Conservation (phyloP, 2,888 invertebrate genomes). For the Drosophila merina region DNA sequence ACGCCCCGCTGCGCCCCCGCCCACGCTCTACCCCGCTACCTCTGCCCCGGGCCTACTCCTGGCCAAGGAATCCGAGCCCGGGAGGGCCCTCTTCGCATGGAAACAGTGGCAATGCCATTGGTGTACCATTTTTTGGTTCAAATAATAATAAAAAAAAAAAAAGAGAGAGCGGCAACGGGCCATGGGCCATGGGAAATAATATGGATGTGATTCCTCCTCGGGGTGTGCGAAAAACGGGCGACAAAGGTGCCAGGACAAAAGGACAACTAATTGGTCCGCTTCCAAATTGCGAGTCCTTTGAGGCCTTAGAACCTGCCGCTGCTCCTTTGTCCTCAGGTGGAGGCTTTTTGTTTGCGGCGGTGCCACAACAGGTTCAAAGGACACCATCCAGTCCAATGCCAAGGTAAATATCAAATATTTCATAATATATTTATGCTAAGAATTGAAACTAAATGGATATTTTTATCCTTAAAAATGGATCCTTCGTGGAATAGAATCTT, state of each 20-base stretch:
- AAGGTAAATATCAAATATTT: not conserved
- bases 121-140: constrained; percentile 1
- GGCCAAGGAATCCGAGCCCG: constrained; percentile 13
- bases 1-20: constrained; percentile 60
- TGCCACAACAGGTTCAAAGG: constrained; percentile 38
- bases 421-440: not conserved
- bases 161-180: constrained; percentile 1
- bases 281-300: constrained; percentile 54
- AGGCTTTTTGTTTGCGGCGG: constrained; percentile 22
- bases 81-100: not conserved
- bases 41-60: not conserved
- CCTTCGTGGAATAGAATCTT: no score
- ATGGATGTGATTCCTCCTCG: constrained; percentile 14
- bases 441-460: no score
- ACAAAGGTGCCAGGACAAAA: constrained; percentile 53
- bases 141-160: not conserved
- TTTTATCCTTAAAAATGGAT: no score
- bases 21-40: no score
- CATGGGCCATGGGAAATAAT: constrained; percentile 42
- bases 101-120: constrained; percentile 51
- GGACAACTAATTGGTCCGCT: constrained; percentile 60
- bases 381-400: not conserved
- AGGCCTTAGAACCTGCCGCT: constrained; percentile 37
- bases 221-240: constrained; percentile 29
- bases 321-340: constrained; percentile 21